Evolutionary conservation across 2,888 invertebrate genomes (phyloP).

Genomic region (Himalopsyche tibetana): DNA sequence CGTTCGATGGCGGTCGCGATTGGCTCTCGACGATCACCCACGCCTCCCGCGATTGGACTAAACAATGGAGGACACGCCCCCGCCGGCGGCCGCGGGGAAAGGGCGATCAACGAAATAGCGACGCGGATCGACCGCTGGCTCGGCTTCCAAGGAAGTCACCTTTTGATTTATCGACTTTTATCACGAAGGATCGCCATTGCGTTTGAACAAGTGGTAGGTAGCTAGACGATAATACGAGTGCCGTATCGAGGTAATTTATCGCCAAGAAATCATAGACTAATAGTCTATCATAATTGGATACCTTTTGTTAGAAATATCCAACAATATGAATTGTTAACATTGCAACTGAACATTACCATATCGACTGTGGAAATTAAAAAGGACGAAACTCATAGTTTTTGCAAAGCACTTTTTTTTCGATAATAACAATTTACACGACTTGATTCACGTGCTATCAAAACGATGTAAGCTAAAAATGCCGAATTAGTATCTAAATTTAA

Average conservation of each 20-base stretch:
- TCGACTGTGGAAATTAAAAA: no score
- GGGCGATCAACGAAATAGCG: slow-evolving; percentile 45
- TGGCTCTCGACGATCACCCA: slow-evolving; percentile 52
- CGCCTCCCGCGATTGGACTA: slow-evolving; percentile 62
- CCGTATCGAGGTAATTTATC: background rate
- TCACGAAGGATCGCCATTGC: slow-evolving; percentile 60
- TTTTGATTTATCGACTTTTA: slow-evolving; percentile 65
- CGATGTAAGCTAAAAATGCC: no score
- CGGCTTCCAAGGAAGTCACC: slow-evolving; percentile 14
- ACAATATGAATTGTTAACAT: no score
- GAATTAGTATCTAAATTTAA: no score
- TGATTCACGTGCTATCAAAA: no score
- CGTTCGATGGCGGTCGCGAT: slow-evolving; percentile 46
- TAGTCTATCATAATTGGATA: no score
- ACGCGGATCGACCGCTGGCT: background rate
- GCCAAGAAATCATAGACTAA: background rate
- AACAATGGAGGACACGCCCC: slow-evolving; percentile 52
- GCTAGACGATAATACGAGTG: background rate
- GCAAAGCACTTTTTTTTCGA: no score
- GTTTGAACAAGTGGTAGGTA: slow-evolving; percentile 43
- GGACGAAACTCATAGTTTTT: no score
- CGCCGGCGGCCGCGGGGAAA: slow-evolving; percentile 42
- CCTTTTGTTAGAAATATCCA: no score
- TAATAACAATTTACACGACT: no score
- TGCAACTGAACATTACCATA: no score